Conservation (phyloP, 2,888 invertebrate genomes). For the Cactoblastis cactorum region DNA sequence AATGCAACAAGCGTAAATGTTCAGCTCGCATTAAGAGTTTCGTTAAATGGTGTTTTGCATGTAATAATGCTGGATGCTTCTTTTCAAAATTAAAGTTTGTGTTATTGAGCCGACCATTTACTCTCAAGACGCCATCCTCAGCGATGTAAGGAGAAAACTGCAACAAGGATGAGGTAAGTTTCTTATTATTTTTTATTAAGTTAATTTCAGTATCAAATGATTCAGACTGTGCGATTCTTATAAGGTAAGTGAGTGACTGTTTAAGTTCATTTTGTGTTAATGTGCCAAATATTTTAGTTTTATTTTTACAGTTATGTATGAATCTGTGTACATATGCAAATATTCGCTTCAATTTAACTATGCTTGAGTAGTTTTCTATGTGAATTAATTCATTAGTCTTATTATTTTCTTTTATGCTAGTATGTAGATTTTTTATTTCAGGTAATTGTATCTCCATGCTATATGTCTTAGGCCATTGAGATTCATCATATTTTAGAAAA, state of each 20-base stretch:
- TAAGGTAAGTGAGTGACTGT: constrained; percentile 4
- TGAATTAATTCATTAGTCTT: background rate
- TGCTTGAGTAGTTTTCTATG: background rate
- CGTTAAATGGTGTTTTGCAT: constrained; percentile 12
- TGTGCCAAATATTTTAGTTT: constrained; percentile 4
- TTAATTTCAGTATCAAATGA: constrained; percentile 7
- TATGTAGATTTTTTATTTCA: constrained; percentile 1
- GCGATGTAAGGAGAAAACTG: background rate
- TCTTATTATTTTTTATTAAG: constrained; percentile 7
- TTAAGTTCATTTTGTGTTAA: constrained; percentile 10
- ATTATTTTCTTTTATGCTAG: background rate
- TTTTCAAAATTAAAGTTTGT: constrained; percentile 10
- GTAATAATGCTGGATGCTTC: constrained; percentile 11
- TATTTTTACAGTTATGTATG: constrained; percentile 10
- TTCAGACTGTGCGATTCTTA: constrained; percentile 11
- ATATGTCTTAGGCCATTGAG: background rate
- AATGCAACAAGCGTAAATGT: constrained; percentile 12
- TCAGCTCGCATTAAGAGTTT: constrained; percentile 16
- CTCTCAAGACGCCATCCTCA: background rate
- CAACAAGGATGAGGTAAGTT: constrained; percentile 6
- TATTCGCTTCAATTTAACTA: constrained; percentile 2
- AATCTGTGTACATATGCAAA: background rate
- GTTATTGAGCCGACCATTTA: constrained; percentile 10
- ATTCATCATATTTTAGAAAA: background rate
- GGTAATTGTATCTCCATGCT: background rate